Percentiles rank a stretch among this genome's conserved stretches.
These are phyloP conservation scores for Galemys pyrenaicus DNA, from an alignment of 2,113 vertebrate species.

Conservation along the genomic window DNA sequence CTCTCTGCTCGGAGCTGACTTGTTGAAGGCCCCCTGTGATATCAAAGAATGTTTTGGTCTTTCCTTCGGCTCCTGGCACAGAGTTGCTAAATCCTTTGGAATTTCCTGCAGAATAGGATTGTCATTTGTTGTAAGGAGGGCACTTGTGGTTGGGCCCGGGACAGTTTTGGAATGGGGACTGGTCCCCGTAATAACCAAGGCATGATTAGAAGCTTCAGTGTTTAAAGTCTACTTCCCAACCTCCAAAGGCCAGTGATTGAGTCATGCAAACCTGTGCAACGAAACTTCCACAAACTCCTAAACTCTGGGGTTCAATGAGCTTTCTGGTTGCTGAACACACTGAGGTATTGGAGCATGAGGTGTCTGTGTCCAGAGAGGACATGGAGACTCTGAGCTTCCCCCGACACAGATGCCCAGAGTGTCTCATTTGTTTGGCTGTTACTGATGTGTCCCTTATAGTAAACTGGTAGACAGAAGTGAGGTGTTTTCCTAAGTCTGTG, in stretches of 20 bases:
- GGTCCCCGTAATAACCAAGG: no score
- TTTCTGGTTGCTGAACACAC: background rate
- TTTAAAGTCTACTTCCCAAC: no score
- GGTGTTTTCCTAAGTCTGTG: background rate
- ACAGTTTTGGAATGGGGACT: no score
- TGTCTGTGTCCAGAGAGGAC: background rate
- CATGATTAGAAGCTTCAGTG: no score
- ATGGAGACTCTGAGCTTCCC: accelerated
- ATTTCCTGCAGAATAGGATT: background rate
- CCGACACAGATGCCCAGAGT: no score
- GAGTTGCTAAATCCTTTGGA: background rate
- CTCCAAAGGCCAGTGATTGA: background rate
- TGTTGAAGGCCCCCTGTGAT: background rate
- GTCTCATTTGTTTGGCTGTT: background rate
- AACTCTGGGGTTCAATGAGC: background rate
- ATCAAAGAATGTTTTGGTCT: conserved; percentile 7
- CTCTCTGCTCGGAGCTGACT: background rate
- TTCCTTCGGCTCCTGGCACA: background rate
- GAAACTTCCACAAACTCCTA: background rate
- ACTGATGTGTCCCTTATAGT: background rate
- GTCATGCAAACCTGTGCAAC: background rate
- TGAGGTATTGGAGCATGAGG: no score
- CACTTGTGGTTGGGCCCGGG: background rate
- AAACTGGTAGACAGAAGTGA: background rate
- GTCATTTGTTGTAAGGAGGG: background rate